phyloP scores from a whole-genome alignment of 2,888 invertebrate genomes.

The Leptinotarsa rubiginosa region DNA sequence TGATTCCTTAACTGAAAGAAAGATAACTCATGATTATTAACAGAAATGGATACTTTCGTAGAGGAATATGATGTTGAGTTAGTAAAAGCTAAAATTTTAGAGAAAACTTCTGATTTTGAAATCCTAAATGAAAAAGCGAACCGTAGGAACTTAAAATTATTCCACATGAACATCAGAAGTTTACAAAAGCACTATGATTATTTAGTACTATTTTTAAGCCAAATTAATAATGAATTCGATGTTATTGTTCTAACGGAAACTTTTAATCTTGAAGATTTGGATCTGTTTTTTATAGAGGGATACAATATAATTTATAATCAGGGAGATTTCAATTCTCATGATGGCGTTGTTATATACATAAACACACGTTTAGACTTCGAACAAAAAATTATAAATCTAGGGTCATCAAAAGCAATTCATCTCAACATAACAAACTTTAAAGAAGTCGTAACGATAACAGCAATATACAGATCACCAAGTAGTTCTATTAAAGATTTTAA shows the following conservation, averaged over 20 bases:
- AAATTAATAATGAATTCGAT: constrained; percentile 10
- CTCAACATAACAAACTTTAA: background rate
- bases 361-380: constrained; percentile 1
- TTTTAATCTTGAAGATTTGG: background rate
- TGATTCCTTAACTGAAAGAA: background rate
- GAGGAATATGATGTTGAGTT: no score
- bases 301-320: constrained; percentile 13
- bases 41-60: no score
- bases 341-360: constrained; percentile 20
- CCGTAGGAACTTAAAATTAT: background rate
- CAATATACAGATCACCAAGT: constrained; percentile 1
- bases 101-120: no score
- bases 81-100: no score
- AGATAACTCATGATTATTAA: no score
- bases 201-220: constrained; percentile 18
- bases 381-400: background rate
- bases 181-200: constrained; percentile 29
- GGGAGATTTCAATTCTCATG: constrained; percentile 20
- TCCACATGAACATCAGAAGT: constrained; percentile 23
- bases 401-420: background rate
- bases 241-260: constrained; percentile 21
- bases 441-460: background rate
- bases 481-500: background rate
- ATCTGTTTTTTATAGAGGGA: background rate
- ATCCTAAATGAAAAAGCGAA: no score